phyloP scores from a whole-genome alignment of 92 coral and sea anemone species.

The Heteractis magnifica region DNA sequence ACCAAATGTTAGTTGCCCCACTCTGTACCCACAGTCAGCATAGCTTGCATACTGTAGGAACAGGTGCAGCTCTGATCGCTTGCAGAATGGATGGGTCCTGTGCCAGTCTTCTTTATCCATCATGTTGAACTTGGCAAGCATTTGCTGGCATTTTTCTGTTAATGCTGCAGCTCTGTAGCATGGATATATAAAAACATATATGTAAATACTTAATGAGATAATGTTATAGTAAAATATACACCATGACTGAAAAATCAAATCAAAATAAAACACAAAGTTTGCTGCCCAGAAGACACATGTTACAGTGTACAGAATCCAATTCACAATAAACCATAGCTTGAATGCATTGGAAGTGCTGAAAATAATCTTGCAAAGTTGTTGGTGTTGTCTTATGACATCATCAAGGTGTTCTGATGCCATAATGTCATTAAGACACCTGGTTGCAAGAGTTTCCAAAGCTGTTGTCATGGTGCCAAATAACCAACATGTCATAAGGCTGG shows the following conservation, averaged over 20 bases:
- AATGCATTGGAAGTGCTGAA: conserved; percentile 52
- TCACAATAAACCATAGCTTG: conserved; percentile 58
- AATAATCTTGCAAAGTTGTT: conserved; percentile 47
- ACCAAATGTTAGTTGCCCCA: conserved; percentile 55
- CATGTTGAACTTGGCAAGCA: conserved; percentile 61
- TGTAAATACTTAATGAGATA: conserved; percentile 6
- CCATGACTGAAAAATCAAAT: neutral
- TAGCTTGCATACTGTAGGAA: conserved; percentile 69
- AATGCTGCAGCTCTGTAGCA: conserved; percentile 72
- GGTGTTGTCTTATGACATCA: conserved; percentile 56
- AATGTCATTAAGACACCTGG: conserved; percentile 42
- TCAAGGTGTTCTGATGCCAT: conserved; percentile 26
- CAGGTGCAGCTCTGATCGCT: conserved; percentile 42
- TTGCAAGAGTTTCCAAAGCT: conserved; percentile 51
- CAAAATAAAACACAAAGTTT: conserved; percentile 12
- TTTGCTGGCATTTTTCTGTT: conserved; percentile 53
- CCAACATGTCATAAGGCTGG: conserved; percentile 58
- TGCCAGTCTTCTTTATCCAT: conserved; percentile 59
- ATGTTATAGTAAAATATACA: neutral
- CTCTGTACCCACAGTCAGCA: conserved; percentile 66
- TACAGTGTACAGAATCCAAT: conserved; percentile 56
- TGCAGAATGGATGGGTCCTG: conserved; percentile 49
- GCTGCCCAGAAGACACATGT: conserved; percentile 50
- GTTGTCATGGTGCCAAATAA: conserved; percentile 45
- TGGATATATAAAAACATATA: conserved; percentile 61